Base-by-base conservation (phyloP, 2,113 vertebrate genomes). In the Cryptotis parvus region DNA sequence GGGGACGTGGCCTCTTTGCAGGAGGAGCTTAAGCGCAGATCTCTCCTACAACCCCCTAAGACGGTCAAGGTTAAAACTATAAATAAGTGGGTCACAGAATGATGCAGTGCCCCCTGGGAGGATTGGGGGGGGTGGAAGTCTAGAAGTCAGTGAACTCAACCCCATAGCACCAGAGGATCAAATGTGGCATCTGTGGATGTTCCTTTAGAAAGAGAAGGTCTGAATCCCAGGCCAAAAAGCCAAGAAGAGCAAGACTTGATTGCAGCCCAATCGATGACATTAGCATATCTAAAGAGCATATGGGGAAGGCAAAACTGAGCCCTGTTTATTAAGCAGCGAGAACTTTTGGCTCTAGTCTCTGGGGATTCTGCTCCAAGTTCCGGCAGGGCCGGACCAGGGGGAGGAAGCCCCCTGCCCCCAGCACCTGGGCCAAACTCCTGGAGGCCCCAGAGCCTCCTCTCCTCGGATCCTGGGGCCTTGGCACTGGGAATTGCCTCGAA, bases 281-380 rank as follows among this genome's bases (percentile, higher is more conserved):
- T 95, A 93, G 92, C 94, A 94, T 96, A 95, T 84, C 96, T 95
- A 91, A 96, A 95, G 94, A 95, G 80, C 86, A 70, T 15, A 39
- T 93, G 86, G 79, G 70, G 93, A 94, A 94, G 87, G 66, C 22
- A 22, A 79, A n/a, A 79, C 66, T 43, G 86, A 73, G 63, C 58
- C 69, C 87, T 94, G 80, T 91, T 95, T 85, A 79, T 69, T 75
- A 94, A 91, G 63, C 78, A 61, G 37, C 76, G 70, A 72, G 35
- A 75, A 85, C 58, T 16, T 74, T 39, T 63, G 79, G 69, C 66
- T 37, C 52, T 49, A 55, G 43, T 12, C 70, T 27, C 31, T 10
- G 2, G 52, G 26, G 75, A 27, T 91, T 9, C 15, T 27, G 61
- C n/a, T 83, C 58, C 86, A 76, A 35, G 43, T 68, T 52, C 3